Evolutionary conservation across 2,888 invertebrate genomes (phyloP), one percentile per base, ranked within the genome.

Genomic region (Cotesia congregata): DNA sequence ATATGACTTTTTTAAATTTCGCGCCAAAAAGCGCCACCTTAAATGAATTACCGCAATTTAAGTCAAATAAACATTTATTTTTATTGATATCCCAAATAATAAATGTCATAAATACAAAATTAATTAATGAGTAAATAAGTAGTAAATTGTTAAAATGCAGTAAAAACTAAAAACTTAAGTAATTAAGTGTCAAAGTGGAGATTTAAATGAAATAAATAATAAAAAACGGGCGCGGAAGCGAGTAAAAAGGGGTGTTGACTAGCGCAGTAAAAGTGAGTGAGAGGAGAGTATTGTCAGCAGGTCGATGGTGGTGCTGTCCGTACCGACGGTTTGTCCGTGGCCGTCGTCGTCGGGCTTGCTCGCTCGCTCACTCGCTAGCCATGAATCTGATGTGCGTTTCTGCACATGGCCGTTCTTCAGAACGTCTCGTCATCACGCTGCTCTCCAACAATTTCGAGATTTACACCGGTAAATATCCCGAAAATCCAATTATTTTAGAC

Each of bases 361-460:
- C 50, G 50, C 50, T 50, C 50, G 50, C 50, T 50, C 50, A 50
- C 50, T 50, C 50, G 50, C 82, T 85, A 84, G 85, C 83, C 85
- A 87, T 86, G 86, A 83, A 83, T 85, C 84, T 81, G 86, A 85
- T 86, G 85, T 87, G 85, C 87, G 85, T 88, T 88, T 87, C 87
- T 87, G 86, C 87, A 88, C 88, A 88, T 88, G 88, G 88, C 88
- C 86, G 86, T 86, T 83, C 82, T 82, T 9, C 50, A 50, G 82
- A 81, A 77, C 83, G 84, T 83, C 84, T 83, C 85, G 83, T 82
- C 80, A 82, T 82, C 82, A 81, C 82, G 79, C 83, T 84, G 84
- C 82, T 86, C 86, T 81, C 79, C 82, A 79, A 74, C 79, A 80
- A 83, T 81, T 81, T 81, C 77, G 79, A 77, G 69, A 82, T 83